These are phyloP conservation scores for Zygaena filipendulae DNA, from an alignment of 2,888 invertebrate genomes.

Conservation along the genomic window DNA sequence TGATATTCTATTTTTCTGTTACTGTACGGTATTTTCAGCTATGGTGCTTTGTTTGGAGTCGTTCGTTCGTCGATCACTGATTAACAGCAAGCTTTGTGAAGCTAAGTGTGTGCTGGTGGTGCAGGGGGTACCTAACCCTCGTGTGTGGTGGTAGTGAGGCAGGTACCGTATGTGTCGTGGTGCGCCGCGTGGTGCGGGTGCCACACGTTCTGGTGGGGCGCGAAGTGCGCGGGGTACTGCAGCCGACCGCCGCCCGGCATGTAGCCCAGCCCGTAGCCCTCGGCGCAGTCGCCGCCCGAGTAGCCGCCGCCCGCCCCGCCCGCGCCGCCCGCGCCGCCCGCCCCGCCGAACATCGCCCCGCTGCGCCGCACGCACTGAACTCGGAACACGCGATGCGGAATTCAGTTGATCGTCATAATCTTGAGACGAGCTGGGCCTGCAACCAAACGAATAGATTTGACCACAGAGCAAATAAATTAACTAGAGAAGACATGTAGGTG, in stretches of 20 bases:
- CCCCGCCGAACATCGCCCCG: slow-evolving; percentile 19
- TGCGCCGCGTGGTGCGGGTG: slow-evolving; percentile 49
- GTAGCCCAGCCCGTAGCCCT: slow-evolving; percentile 50
- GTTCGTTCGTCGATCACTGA: no score
- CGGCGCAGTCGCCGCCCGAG: slow-evolving; percentile 37
- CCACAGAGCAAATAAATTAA: no score
- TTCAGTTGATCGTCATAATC: slow-evolving; percentile 15
- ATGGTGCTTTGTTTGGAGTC: no score
- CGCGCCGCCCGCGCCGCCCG: slow-evolving; percentile 29
- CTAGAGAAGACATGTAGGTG: no score
- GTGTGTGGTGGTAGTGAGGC: not conserved
- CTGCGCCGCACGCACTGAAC: slow-evolving; percentile 9
- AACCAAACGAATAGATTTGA: no score
- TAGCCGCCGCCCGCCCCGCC: slow-evolving; percentile 27
- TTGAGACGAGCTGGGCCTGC: slow-evolving; percentile 16
- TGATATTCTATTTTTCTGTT: no score
- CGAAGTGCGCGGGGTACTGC: slow-evolving; percentile 58
- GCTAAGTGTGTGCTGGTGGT: not conserved
- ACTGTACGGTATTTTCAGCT: no score
- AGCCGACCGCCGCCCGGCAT: slow-evolving; percentile 40
- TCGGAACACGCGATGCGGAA: not conserved
- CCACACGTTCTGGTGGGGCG: slow-evolving; percentile 58
- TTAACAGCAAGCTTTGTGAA: no score
- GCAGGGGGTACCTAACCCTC: not conserved
- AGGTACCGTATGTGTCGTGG: slow-evolving; percentile 49